Base-by-base conservation (phyloP, 37 sponge, comb jelly and placozoan species). In the Tethya wilhelma region DNA sequence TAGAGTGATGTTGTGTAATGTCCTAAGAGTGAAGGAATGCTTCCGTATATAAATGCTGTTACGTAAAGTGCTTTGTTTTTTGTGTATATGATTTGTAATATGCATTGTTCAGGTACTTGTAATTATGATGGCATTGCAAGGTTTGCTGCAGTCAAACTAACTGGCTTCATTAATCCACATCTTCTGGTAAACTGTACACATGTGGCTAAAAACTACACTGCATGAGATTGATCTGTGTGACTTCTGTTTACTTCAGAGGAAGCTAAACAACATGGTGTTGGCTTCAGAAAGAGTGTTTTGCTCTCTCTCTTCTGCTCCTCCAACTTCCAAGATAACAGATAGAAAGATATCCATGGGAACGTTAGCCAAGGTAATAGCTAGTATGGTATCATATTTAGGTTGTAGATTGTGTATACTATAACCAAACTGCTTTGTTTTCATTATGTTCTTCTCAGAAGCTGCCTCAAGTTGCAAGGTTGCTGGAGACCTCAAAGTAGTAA, bases 111-210 rank as follows among this genome's bases (percentile, higher is more conserved):
- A 78, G 79, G 67, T 65, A 38, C 53, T 31, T 44, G 55, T 67
- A 78, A 81, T 43, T 17, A 25, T 44, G 82, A 71, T 19, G 38
- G 44, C 2, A 63, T 64, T 1, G 28, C 46, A 19, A 67, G 38
- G 22, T 69, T 82, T 45, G 73, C 79, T 56, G 83, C 89, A 25
- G 25, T 89, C 20, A 89, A 89, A 32, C 0, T 89, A 7, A 89
- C 89, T 20, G 79, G 84, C 1, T 64, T 82, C 23, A 63, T 74
- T 9, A 70, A 89, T 56, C 72, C 78, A 44, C 11, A 19, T 23
- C 64, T 89, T n/a, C 62, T 84, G 86, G 90, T 84, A 64, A 38
- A 53, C 31, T 6, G 34, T 58, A 9, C 26, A 28, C 4, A 4
- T 58, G 59, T 9, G 14, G 2, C 26, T 58, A 28, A 9, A 58